Evolutionary conservation across 2,888 invertebrate genomes (phyloP).

Genomic region (Chirona hameri): DNA sequence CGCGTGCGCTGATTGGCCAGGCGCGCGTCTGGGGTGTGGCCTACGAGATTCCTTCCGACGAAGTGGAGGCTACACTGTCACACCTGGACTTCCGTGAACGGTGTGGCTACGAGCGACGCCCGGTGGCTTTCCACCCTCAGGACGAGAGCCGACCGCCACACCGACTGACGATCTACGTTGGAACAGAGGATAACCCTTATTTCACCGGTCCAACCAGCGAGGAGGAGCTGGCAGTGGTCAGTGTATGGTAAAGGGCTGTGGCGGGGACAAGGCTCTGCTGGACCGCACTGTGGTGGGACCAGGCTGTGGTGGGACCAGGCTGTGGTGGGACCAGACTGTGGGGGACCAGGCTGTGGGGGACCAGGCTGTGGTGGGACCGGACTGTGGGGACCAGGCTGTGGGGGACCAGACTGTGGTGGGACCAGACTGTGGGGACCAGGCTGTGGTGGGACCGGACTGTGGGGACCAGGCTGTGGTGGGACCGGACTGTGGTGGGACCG

Average conservation of each 20-base stretch:
- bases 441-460: no score
- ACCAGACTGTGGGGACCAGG: no score
- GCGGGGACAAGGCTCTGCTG: no score
- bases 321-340: neutral
- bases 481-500: no score
- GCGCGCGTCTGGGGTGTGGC: conserved; percentile 29
- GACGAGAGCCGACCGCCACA: neutral
- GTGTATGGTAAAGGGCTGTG: neutral
- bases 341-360: neutral
- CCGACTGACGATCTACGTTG: conserved; percentile 24
- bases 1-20: neutral
- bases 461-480: no score
- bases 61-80: neutral
- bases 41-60: neutral
- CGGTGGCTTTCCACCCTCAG: conserved; percentile 3
- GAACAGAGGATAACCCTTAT: neutral
- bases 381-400: neutral
- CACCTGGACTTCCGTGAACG: conserved; percentile 13
- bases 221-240: conserved; percentile 25
- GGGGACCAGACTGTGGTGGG: no score
- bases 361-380: neutral
- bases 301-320: no score
- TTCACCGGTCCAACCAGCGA: neutral
- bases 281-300: no score
- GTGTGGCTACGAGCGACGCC: conserved; percentile 13